Evolutionary conservation across 2,113 vertebrate genomes (phyloP).

Genomic region (Tyto alba): DNA sequence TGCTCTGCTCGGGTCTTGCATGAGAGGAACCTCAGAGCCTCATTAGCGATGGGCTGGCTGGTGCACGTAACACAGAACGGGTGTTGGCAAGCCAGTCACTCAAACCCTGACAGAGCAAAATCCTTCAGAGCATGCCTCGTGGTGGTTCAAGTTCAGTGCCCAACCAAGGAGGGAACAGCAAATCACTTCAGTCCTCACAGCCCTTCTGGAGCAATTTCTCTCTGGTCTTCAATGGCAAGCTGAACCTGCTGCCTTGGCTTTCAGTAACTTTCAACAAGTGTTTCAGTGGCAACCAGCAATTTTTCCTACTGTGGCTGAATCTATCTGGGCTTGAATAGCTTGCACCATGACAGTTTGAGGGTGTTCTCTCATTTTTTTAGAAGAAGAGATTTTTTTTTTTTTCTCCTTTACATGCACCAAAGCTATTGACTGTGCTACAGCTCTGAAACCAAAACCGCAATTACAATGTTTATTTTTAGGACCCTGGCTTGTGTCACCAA

Average conservation of each 20-base stretch:
- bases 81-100: fast-evolving
- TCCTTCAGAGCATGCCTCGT: fast-evolving
- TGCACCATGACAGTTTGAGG: neutral
- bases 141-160: neutral
- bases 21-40: neutral
- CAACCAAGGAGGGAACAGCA: neutral
- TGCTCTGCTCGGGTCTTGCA: neutral
- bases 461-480: slow-evolving; percentile 64
- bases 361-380: neutral
- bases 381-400: neutral
- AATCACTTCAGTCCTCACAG: neutral
- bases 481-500: slow-evolving; percentile 38
- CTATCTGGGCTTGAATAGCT: neutral
- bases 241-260: neutral
- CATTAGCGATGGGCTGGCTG: neutral
- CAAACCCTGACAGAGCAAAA: neutral
- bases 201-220: neutral
- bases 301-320: neutral
- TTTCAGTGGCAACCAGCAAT: neutral
- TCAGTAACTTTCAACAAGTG: neutral
- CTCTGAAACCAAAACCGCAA: slow-evolving; percentile 65
- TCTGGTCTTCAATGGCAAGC: neutral
- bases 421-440: slow-evolving; percentile 1
- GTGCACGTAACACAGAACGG: neutral
- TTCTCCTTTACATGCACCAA: neutral